Evolutionary conservation across 2,888 invertebrate genomes (phyloP), one percentile per base, ranked within the genome.

Genomic region (Gastracanthus pulcherrimus): DNA sequence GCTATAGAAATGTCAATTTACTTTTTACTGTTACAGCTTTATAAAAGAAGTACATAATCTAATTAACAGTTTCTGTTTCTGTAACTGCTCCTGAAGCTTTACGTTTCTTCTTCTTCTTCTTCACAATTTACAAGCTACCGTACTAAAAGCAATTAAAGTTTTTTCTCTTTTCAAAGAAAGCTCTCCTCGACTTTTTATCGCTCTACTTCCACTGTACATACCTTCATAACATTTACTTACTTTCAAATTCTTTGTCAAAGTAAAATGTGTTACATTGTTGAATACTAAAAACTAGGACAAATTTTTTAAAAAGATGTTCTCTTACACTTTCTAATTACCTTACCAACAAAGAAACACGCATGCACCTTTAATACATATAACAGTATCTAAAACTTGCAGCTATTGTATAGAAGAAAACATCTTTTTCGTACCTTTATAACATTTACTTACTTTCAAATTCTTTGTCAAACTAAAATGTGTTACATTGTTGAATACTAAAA

Each of bases 71-170:
- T 55, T 13, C 55, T 1, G 26, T 26, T 11, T 55, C 26, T 55
- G 6, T 55, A 55, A 55, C 55, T n/a, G 55, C 55, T 51, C 51
- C n/a, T n/a, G 51, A 51, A 26, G 55, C 26, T 55, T 55, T 26
- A 55, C 55, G 55, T 55, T 55, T 23, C 55, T 7, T 11, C 55
- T 55, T 51, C 51, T 0, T 31, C 38, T 38, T 16, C 31, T 69
- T 48, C 19, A 51, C 29, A 31, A 48, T 26, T 69, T 48, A 34
- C 51, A 69, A 69, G 67, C 26, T 5, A 29, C 26, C 51, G 62
- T n/a, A 16, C 31, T 34, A n/a, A 51, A 51, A 69, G 69, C 31
- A 69, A 51, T 69, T 69, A 48, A 69, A 69, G 26, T 48, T 69
- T 69, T 69, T 36, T 31, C 69, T 41, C 45, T 34, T 69, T 51